Base-by-base conservation (phyloP, 2,797 vertebrate genomes). In the Gymnopithys bicolor region DNA sequence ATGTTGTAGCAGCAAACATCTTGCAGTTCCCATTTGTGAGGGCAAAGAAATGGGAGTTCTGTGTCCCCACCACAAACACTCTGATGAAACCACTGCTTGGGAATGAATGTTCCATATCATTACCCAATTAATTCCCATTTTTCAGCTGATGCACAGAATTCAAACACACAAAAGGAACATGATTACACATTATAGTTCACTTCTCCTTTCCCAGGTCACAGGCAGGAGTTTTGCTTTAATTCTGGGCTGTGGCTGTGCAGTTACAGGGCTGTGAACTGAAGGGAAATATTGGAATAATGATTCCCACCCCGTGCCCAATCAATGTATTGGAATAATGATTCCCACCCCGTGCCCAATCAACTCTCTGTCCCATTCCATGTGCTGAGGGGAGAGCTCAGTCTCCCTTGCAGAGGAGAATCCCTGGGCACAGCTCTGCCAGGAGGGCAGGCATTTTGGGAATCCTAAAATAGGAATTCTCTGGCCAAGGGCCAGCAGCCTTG, bases 11-110 rank as follows among this genome's bases (percentile, higher is more conserved):
- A 79, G 80, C 88, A 95, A 96, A 93, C 74, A 92, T 94, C 73
- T 87, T 89, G 46, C 62, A 84, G 45, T 76, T 35, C 80, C 21
- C 32, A 64, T 82, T 73, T 89, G 45, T 69, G 33, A 60, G 56
- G 70, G 35, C 84, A 69, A 93, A 90, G 83, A 79, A 67, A 77
- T 82, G 27, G 52, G 63, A 90, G 56, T 82, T 32, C 63, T 95
- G 67, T 56, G 41, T 84, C 45, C 69, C 93, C 14, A 14, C 45
- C 27, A 49, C 24, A 70, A 87, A 49, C 59, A 32, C 41, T 76
- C 83, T 95, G 92, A 95, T 96, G 90, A 93, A 94, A 49, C 39
- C 7, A 39, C 87, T 94, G 67, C 82, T 90, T 48, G 63, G 46
- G 76, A 90, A 51, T 69, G 39, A 67, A 52, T 74, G 30, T 43